A percentile compares a stretch with the other conserved stretches of the same genome.
Conservation (phyloP, 1,140 invertebrate genomes). For the Eufriesea mexicana region DNA sequence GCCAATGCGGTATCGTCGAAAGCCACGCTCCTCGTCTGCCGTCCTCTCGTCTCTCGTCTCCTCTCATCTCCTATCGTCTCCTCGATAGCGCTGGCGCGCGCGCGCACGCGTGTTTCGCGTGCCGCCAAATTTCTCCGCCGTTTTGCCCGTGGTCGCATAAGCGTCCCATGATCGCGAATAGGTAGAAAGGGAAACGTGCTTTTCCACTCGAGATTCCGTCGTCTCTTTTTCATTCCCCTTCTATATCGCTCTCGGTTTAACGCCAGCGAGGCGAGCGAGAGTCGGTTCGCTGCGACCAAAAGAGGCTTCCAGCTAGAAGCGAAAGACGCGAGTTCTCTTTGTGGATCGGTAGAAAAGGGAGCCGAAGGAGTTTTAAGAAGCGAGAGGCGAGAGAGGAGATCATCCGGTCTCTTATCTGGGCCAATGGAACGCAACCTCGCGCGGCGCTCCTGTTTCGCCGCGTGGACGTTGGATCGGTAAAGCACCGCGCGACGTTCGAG, state of each 20-base stretch:
- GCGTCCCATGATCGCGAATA: neutral
- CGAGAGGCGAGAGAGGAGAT: conserved; percentile 12
- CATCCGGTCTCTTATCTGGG: conserved; percentile 63
- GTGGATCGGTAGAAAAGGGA: conserved; percentile 20
- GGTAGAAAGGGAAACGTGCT: no score
- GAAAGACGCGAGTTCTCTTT: neutral
- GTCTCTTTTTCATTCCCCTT: no score
- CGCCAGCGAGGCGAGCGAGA: neutral
- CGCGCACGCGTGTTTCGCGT: conserved; percentile 5
- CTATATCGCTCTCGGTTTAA: neutral
- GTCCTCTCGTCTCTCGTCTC: neutral
- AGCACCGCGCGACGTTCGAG: conserved; percentile 14
- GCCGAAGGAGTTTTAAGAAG: neutral
- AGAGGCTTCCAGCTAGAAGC: neutral
- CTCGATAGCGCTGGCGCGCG: neutral
- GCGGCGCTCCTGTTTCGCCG: conserved; percentile 20
- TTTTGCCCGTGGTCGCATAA: neutral
- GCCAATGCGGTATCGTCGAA: conserved; percentile 12
- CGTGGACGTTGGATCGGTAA: conserved; percentile 1
- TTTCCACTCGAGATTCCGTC: no score
- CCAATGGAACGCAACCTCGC: conserved; percentile 65
- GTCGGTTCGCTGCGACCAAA: neutral
- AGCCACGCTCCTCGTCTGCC: neutral
- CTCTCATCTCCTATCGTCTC: neutral
- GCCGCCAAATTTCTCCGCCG: neutral